Evolutionary conservation across 2,888 invertebrate species (phyloP).

Genomic region (Ariolimax columbianus): DNA sequence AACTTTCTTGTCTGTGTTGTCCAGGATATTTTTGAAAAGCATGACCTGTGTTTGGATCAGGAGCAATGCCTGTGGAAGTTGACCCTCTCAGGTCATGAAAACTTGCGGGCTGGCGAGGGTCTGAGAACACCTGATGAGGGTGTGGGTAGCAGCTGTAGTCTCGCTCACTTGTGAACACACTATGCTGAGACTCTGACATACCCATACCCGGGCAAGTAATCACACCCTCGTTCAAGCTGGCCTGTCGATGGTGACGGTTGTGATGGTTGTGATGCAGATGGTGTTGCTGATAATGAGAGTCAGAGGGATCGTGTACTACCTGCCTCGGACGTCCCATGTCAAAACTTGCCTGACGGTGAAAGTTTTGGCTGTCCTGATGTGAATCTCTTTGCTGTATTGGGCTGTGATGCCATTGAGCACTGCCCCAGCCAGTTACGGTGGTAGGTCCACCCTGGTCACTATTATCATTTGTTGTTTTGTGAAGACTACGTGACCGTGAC

Average conservation of each 20-base stretch:
- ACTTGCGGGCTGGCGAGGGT: slow-evolving; percentile 44
- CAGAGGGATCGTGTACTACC: slow-evolving; percentile 11
- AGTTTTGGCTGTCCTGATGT: slow-evolving; percentile 31
- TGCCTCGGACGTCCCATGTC: slow-evolving; percentile 42
- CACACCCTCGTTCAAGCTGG: slow-evolving; percentile 40
- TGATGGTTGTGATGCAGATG: slow-evolving; percentile 23
- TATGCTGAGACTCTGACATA: slow-evolving; percentile 52
- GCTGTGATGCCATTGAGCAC: slow-evolving; percentile 52
- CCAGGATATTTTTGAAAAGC: slow-evolving; percentile 16
- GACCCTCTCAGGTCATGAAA: slow-evolving; percentile 30
- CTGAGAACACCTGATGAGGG: slow-evolving; percentile 45
- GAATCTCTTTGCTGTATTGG: slow-evolving; percentile 57
- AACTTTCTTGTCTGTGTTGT: slow-evolving; percentile 29
- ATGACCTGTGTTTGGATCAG: slow-evolving; percentile 13
- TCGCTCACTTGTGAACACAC: slow-evolving; percentile 56
- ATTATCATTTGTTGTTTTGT: slow-evolving; percentile 49
- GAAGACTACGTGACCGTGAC: slow-evolving; percentile 55
- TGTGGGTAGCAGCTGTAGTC: slow-evolving; percentile 51
- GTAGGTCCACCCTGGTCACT: slow-evolving; percentile 57
- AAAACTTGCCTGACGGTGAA: slow-evolving; percentile 50
- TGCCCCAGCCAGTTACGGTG: slow-evolving; percentile 3
- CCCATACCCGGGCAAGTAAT: slow-evolving; percentile 57
- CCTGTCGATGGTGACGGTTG: slow-evolving; percentile 36
- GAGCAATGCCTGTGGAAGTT: neutral
- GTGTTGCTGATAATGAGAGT: slow-evolving; percentile 22